Percentiles rank a stretch among this genome's conserved stretches.
Evolutionary conservation across 2,888 invertebrate species (phyloP).

Genomic region (Drosophila multiciliata): DNA sequence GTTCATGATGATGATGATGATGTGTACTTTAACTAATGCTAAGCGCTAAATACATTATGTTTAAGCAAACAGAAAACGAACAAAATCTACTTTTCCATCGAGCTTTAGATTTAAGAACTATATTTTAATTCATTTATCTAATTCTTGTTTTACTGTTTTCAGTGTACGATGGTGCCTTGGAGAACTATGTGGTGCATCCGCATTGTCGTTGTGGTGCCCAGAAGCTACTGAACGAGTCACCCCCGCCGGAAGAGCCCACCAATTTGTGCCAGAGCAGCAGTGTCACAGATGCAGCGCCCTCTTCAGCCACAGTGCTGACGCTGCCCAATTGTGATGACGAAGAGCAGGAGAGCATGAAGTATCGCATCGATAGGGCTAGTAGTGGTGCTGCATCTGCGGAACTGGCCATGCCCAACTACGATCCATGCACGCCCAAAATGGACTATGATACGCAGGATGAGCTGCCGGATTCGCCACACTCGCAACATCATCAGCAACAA

Average conservation of each 20-base stretch:
- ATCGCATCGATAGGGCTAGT: conserved; percentile 66
- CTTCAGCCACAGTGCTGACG: conserved; percentile 40
- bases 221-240: conserved; percentile 67
- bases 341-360: conserved; percentile 71
- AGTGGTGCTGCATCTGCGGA: conserved; percentile 66
- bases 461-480: conserved; percentile 69
- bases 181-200: conserved; percentile 71
- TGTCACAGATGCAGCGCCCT: conserved; percentile 50
- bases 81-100: conserved; percentile 4
- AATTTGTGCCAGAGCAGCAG: conserved; percentile 68
- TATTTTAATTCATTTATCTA: neutral
- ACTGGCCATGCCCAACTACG: conserved; percentile 64
- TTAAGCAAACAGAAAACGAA: conserved; percentile 48
- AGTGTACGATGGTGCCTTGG: conserved; percentile 79
- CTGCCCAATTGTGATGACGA: conserved; percentile 62
- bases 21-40: conserved; percentile 75
- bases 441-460: conserved; percentile 75
- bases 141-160: conserved; percentile 40
- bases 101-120: conserved; percentile 12
- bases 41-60: conserved; percentile 69
- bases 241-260: conserved; percentile 72
- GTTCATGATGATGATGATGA: conserved; percentile 59
- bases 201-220: conserved; percentile 69
- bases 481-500: conserved; percentile 57
- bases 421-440: conserved; percentile 72